These are phyloP conservation scores for Alethe castanea DNA, from an alignment of 2,113 vertebrate genomes.

Conservation along the genomic window DNA sequence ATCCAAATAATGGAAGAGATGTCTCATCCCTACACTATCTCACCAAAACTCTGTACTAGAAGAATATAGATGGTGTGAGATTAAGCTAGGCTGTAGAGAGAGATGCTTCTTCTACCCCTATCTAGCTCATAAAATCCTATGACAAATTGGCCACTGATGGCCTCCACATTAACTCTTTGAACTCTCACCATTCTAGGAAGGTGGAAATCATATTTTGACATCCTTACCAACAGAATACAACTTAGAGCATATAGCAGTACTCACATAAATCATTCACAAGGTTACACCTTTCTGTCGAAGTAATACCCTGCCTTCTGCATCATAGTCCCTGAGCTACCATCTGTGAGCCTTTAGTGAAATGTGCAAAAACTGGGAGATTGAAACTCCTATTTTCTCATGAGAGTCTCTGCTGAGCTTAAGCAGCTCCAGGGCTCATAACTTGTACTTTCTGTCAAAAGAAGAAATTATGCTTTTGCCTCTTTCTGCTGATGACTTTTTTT, in stretches of 20 bases:
- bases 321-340: background rate
- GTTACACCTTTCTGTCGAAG: background rate
- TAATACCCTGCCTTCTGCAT: background rate
- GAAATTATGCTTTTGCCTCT: background rate
- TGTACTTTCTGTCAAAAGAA: background rate
- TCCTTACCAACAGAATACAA: background rate
- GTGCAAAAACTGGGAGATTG: background rate
- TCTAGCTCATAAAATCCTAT: constrained; percentile 3
- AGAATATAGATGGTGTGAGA: constrained; percentile 11
- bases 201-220: background rate
- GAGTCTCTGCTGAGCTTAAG: background rate
- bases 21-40: background rate
- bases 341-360: background rate
- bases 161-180: constrained; percentile 3
- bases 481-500: background rate
- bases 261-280: background rate
- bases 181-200: background rate
- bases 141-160: constrained; percentile 15
- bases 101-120: background rate
- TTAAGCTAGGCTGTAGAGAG: background rate
- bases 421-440: background rate
- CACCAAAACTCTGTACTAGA: background rate
- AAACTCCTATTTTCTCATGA: background rate
- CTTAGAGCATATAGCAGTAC: background rate
- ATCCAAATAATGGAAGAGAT: constrained; percentile 17